Conservation (phyloP, 1,140 invertebrate species). For the Orussus abietinus region DNA sequence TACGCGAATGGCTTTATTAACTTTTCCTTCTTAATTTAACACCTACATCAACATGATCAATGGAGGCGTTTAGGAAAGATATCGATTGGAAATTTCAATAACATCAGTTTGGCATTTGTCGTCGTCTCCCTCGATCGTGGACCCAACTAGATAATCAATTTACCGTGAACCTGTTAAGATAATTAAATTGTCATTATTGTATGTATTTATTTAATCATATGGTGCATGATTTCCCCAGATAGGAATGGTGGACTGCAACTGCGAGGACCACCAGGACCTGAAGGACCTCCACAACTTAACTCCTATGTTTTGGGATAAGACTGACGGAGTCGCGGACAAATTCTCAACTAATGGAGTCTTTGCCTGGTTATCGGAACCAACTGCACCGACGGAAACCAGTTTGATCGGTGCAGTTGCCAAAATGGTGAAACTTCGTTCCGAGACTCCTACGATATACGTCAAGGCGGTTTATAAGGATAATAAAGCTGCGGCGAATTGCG, state of each 20-base stretch:
- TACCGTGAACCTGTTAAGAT: too few species aligned
- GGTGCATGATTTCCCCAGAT: slow-evolving; percentile 33
- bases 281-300: slow-evolving; percentile 62
- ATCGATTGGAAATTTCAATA: too few species aligned
- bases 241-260: slow-evolving; percentile 41
- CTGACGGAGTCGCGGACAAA: slow-evolving; percentile 31
- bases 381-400: slow-evolving; percentile 40
- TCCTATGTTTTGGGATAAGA: slow-evolving; percentile 60
- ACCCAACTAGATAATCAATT: too few species aligned
- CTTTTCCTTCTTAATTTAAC: too few species aligned
- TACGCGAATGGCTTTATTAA: too few species aligned
- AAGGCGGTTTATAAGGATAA: slow-evolving; percentile 64
- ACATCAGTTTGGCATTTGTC: too few species aligned
- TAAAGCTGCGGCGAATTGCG: slow-evolving; percentile 59
- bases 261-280: slow-evolving; percentile 59
- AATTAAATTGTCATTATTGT: neutral
- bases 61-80: too few species aligned
- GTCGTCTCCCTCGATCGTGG: too few species aligned
- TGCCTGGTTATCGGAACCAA: slow-evolving; percentile 59
- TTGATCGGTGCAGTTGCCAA: slow-evolving; percentile 53
- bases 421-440: slow-evolving; percentile 57
- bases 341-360: slow-evolving; percentile 52
- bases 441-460: slow-evolving; percentile 67
- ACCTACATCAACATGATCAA: too few species aligned
- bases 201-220: neutral